Evolutionary conservation across 2,888 invertebrate genomes (phyloP), one percentile per base, ranked within the genome.

Genomic region (Chaetogeoica ovagalla): DNA sequence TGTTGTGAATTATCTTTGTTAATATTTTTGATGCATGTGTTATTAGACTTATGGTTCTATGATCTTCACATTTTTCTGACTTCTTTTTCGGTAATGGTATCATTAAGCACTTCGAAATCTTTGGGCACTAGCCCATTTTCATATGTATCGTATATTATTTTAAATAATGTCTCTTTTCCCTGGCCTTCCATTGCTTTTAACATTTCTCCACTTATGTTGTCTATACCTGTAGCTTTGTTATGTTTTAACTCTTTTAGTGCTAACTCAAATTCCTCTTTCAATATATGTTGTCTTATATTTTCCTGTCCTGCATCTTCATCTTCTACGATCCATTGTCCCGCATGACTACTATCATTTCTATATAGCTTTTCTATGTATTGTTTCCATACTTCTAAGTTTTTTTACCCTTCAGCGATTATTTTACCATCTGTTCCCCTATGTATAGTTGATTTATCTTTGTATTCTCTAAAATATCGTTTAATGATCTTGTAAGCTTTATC

Each of bases 391-490:
- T 39, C 39, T 39, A 39, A 39, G n/a, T n/a, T 39, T 39, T 39
- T 39, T 4, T 39, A 39, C n/a, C 43, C 66, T 43, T 43, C 66
- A 4, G 48, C 21, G 52, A 48, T 68, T 68, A 68, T 48, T 68
- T 68, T 68, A 7, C 21, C 21, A 68, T 48, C 15, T 66, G 11
- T 39, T 15, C 43, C 17, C 43, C 43, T 39, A 19, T 19, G 65
- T 30, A 39, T 66, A 66, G 65, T 66, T 19, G 65, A 1, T 66
- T 19, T 66, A 66, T 66, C 65, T 68, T 48, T 68, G 39, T 7
- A 39, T 7, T 39, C 39, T 4, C 68, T 65, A 68, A 68, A 68
- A 68, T 6, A 39, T 39, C 39, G 39, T 6, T 39, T 68, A 21
- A 48, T 68, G 11, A 21, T 68, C 48, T 48, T 68, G 21, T 48